Evolutionary conservation across 1,140 invertebrate species (phyloP), one percentile per base, ranked within the genome.

Genomic region (Conus ventricosus): DNA sequence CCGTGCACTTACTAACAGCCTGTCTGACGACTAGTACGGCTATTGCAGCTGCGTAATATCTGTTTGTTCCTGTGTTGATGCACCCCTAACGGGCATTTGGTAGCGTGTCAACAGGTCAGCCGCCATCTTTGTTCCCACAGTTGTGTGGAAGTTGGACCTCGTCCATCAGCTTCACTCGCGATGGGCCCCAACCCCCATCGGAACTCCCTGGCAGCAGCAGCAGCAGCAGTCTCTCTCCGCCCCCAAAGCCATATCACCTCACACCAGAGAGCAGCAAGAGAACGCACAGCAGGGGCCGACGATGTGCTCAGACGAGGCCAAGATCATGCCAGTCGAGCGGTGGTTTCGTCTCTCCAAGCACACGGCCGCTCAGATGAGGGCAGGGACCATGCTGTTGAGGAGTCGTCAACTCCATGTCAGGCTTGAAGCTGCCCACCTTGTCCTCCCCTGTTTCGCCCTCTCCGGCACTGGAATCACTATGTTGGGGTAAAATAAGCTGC

Each of bases 281-380:
- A 67, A 25, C 15, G 54, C 83, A 85, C 25, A 15, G 51, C 83
- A 15, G 51, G 54, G 25, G n/a, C 57, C 81, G 23, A 78, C 82
- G 11, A n/a, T 84, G 17, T 88, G 81, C 13, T 13, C 55, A n/a
- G 6, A 75, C 84, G 87, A 81, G 13, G 53, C 20, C 54, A 84
- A 25, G 39, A 84, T 17, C 60, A 11, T 27, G 78, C 67, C 51
- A 76, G 71, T 71, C 67, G 67, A 17, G 67, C 17, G 7, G 23
- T 71, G 67, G 67, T 71, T 71, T 17, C 8, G 7, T 20, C 78
- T 15, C 51, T 11, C 23, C 27, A 23, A 27, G 53, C 0, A 57
- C 51, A 15, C 81, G 0, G 39, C 55, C 15, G 53, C 53, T 51
- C 67, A 17, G 67, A 23, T 71, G 17, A 20, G 67, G 7, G 8